Percentiles rank a stretch among this genome's conserved stretches.
These are phyloP conservation scores for Nephrotoma appendiculata DNA, from an alignment of 2,888 invertebrate species.

Conservation along the genomic window DNA sequence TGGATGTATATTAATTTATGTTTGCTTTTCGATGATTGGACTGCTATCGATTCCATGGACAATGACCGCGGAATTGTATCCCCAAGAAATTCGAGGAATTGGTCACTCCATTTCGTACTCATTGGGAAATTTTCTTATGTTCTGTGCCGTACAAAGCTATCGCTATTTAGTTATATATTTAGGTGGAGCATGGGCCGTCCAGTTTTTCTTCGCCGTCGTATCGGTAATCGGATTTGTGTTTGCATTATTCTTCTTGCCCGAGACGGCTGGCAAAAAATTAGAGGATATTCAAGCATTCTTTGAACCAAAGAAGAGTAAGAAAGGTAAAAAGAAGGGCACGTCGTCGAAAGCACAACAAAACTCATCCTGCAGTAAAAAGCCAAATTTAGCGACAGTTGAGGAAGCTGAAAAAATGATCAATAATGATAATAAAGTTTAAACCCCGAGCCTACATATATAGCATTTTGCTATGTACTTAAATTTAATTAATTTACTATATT, in stretches of 20 bases:
- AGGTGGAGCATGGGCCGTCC: slow-evolving; percentile 36
- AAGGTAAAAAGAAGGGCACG: background rate
- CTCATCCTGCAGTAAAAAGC: slow-evolving; percentile 5
- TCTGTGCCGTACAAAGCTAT: slow-evolving; percentile 39
- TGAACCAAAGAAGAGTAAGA: slow-evolving; percentile 15
- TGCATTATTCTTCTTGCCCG: slow-evolving; percentile 36
- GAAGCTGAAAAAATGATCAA: slow-evolving; percentile 16
- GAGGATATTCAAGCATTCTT: slow-evolving; percentile 45
- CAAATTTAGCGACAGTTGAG: slow-evolving; percentile 13
- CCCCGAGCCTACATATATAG: background rate
- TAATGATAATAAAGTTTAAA: slow-evolving; percentile 7
- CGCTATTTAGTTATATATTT: slow-evolving; percentile 18
- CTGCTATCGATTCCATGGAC: slow-evolving; percentile 47
- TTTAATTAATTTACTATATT: background rate
- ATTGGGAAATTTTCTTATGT: slow-evolving; percentile 42
- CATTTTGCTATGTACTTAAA: background rate
- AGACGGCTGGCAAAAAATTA: slow-evolving; percentile 46
- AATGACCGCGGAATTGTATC: slow-evolving; percentile 48
- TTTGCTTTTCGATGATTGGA: slow-evolving; percentile 43
- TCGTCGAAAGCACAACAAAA: background rate
- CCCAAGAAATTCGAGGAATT: slow-evolving; percentile 42
- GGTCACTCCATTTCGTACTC: slow-evolving; percentile 43
- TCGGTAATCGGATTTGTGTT: slow-evolving; percentile 27
- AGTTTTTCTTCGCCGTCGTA: slow-evolving; percentile 39
- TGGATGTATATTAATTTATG: slow-evolving; percentile 37